Evolutionary conservation across 2,797 vertebrate genomes (phyloP).

Genomic region (Xerus rutilus): DNA sequence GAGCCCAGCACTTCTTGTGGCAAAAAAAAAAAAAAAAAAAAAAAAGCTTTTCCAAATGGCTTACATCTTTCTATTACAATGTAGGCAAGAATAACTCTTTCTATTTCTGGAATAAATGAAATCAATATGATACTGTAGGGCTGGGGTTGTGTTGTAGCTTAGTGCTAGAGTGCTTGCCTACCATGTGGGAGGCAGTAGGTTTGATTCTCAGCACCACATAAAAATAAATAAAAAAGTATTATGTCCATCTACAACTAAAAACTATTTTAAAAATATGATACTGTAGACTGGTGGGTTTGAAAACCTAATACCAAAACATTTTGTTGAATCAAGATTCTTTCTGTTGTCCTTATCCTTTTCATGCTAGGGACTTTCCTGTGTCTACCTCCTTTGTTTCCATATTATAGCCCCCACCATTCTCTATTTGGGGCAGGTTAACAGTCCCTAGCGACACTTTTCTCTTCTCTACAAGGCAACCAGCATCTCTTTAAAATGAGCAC

Average conservation of each 20-base stretch:
- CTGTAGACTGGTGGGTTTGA: not conserved
- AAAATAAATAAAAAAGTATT: no score
- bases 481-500: not conserved
- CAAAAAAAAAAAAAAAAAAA: not conserved
- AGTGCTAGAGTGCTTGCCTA: no score
- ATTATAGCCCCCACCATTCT: not conserved
- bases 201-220: no score
- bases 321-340: not conserved
- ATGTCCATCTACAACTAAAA: no score
- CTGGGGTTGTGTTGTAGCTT: no score
- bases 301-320: not conserved
- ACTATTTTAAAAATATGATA: no score
- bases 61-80: not conserved
- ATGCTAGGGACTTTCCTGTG: not conserved
- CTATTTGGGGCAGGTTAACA: not conserved
- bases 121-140: not conserved
- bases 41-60: not conserved
- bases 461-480: not conserved
- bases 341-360: not conserved
- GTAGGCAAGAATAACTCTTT: not conserved
- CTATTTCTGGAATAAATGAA: not conserved
- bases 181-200: no score
- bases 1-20: not conserved
- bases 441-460: not conserved
- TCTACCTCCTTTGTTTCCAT: not conserved